Evolutionary conservation across 2,888 invertebrate genomes (phyloP).

Genomic region (Rugalucina vietnamica): DNA sequence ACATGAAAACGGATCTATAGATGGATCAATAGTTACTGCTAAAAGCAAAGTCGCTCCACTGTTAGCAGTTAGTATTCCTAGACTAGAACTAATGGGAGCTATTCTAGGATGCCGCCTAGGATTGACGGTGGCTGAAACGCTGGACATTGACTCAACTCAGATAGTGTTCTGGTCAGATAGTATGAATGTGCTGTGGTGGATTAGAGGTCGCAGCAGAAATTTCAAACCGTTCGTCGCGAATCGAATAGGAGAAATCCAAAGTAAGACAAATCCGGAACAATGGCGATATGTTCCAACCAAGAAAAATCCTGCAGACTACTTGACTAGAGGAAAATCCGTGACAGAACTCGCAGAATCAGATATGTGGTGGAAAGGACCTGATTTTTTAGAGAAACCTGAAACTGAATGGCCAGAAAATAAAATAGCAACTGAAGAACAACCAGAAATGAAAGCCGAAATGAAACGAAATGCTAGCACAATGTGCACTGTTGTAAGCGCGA

Average conservation of each 20-base stretch:
- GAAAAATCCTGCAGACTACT: slow-evolving; percentile 27
- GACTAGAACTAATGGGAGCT: slow-evolving; percentile 38
- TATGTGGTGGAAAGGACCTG: slow-evolving; percentile 43
- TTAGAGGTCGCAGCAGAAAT: slow-evolving; percentile 27
- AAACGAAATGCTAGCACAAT: slow-evolving; percentile 4
- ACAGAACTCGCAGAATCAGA: neutral
- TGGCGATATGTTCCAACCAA: slow-evolving; percentile 35
- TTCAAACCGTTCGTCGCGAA: slow-evolving; percentile 60
- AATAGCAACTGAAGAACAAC: neutral
- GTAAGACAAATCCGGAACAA: slow-evolving; percentile 29
- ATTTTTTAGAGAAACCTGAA: slow-evolving; percentile 20
- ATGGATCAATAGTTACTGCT: slow-evolving; percentile 15
- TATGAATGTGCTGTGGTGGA: slow-evolving; percentile 43
- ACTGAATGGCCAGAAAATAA: slow-evolving; percentile 24
- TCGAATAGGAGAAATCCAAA: slow-evolving; percentile 59
- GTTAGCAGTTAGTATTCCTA: neutral
- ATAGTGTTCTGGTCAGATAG: slow-evolving; percentile 34
- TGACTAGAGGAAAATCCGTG: neutral
- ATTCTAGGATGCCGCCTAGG: slow-evolving; percentile 16
- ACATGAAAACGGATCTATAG: slow-evolving; percentile 5
- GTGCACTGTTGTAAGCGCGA: neutral
- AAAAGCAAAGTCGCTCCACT: slow-evolving; percentile 37
- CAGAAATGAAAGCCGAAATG: neutral
- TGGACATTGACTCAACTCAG: slow-evolving; percentile 12
- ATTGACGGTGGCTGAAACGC: neutral